phyloP scores from a whole-genome alignment of 1,140 invertebrate genomes.

The Glossosoma conforme region DNA sequence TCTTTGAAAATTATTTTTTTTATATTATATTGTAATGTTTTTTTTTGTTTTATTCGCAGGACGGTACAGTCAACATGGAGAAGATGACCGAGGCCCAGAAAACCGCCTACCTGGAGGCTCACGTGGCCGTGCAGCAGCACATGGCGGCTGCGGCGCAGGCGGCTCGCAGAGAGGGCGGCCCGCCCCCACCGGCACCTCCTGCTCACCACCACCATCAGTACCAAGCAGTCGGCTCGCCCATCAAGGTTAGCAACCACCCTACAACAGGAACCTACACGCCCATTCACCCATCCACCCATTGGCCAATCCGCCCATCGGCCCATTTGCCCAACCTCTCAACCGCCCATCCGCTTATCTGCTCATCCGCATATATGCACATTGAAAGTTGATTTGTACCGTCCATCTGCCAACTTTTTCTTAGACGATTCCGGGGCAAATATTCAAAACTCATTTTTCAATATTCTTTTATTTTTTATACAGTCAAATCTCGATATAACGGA shows the following conservation, averaged over 20 bases:
- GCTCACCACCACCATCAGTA: slow-evolving; percentile 48
- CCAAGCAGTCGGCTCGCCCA: slow-evolving; percentile 46
- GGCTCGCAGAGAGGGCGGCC: slow-evolving; percentile 51
- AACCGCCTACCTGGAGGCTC: slow-evolving; percentile 64
- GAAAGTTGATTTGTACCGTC: too few species aligned
- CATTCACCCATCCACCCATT: not conserved
- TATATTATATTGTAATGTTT: not conserved
- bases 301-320: not conserved
- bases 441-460: too few species aligned
- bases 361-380: too few species aligned
- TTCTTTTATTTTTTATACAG: slow-evolving; percentile 1
- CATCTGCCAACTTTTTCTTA: not conserved
- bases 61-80: slow-evolving; percentile 60
- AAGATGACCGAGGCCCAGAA: slow-evolving; percentile 69
- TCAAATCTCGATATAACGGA: too few species aligned
- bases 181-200: slow-evolving; percentile 38
- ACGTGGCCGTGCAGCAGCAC: slow-evolving; percentile 71
- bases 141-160: slow-evolving; percentile 67
- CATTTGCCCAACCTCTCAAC: not conserved
- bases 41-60: slow-evolving; percentile 43
- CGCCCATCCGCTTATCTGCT: not conserved
- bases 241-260: slow-evolving; percentile 36
- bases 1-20: too few species aligned
- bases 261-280: not conserved
- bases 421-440: too few species aligned